A percentile compares a stretch with the other conserved stretches of the same genome.
Conservation (phyloP, 2,888 invertebrate species). For the Sericinus montela region DNA sequence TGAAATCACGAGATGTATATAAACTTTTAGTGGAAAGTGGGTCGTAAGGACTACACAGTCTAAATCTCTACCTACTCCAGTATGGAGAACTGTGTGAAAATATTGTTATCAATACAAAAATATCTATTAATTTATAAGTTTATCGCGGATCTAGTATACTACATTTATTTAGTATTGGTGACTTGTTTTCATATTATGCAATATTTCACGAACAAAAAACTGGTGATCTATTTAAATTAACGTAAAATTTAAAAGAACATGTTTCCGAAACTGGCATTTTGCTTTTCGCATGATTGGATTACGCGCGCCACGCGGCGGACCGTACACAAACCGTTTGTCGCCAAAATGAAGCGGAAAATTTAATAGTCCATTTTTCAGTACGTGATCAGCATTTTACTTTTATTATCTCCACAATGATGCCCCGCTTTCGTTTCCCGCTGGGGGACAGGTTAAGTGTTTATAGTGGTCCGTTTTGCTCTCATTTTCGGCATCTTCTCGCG, state of each 20-base stretch:
- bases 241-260: background rate
- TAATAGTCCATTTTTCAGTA: constrained; percentile 62
- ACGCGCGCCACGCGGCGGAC: constrained; percentile 37
- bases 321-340: constrained; percentile 63
- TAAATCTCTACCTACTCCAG: no score
- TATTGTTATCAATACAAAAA: no score
- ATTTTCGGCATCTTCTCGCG: constrained; percentile 8
- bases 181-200: no score
- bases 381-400: constrained; percentile 66
- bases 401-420: constrained; percentile 46
- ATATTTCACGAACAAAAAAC: no score
- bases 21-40: no score
- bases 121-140: no score
- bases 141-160: no score
- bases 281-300: constrained; percentile 34
- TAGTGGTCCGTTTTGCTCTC: constrained; percentile 14
- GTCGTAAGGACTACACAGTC: no score
- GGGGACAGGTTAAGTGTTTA: constrained; percentile 22
- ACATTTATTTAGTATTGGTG: no score
- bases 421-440: constrained; percentile 62
- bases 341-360: constrained; percentile 71
- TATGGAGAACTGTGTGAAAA: no score
- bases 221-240: no score
- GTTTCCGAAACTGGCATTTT: constrained; percentile 8
- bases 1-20: no score